Evolutionary conservation across 92 coral and sea anemone genomes (phyloP), one percentile per base, ranked within the genome.

Genomic region (Scolanthus callimorphus): DNA sequence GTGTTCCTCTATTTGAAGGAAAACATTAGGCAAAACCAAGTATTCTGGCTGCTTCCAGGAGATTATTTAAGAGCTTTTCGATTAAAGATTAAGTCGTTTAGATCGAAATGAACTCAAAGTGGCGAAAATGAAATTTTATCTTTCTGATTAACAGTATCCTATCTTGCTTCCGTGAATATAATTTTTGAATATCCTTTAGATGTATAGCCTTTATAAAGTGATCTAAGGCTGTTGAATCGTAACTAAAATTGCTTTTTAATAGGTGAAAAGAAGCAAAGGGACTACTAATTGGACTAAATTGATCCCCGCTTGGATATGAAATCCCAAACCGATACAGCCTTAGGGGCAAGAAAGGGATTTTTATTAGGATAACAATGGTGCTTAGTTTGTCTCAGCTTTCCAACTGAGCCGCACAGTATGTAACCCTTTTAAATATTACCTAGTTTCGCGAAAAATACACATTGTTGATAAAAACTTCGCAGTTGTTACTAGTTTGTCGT

Each of bases 111-210:
- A 68, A 27, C 53, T 43, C 53, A 68, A 55, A 68, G 65, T 55
- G 63, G 56, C 44, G 15, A 39, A 68, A 68, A 68, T 68, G 75
- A 68, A 68, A 56, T 56, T 55, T 68, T 68, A 68, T 68, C 58
- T 44, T 67, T 55, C 38, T 68, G 64, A 68, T 68, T 68, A 68
- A 57, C 45, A 50, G 75, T 68, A 68, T 68, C 75, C 75, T 63
- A 55, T 55, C 25, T 19, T 1, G 54, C 65, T 54, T 68, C 75
- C 75, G 75, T 37, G 29, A 44, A 19, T 11, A 4, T 48, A 55
- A 51, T 28, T 28, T 26, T 57, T 6, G 19, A 26, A 44, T 21
- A 39, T 43, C 45, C 43, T 43, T 27, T 22, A 38, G 45, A 34
- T n/a, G n/a, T 34, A 26, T 30, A 56, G 57, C 55, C 31, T 13